phyloP scores from a whole-genome alignment of 35 echinoderm and acorn worm genomes.

The Heliocidaris tuberculata region DNA sequence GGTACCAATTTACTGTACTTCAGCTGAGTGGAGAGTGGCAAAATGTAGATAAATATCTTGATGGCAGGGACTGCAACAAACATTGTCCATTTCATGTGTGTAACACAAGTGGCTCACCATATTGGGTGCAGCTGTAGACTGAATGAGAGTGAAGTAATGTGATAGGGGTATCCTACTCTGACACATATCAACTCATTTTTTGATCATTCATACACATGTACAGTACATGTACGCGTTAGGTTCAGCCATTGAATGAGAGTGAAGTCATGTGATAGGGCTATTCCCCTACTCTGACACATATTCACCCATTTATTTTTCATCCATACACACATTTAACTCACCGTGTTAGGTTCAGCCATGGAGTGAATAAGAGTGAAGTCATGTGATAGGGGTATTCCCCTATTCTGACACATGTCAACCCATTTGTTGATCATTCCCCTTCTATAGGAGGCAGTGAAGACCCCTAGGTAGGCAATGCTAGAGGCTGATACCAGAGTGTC shows the following conservation, averaged over 20 bases:
- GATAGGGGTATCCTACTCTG: conserved; percentile 71
- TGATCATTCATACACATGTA: conserved; percentile 62
- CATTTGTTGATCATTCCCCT: conserved; percentile 81
- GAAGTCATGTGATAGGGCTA: conserved; percentile 77
- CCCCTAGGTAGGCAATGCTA: conserved; percentile 87
- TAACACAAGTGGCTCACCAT: conserved; percentile 51
- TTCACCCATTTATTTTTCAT: conserved; percentile 84
- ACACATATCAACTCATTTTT: conserved; percentile 67
- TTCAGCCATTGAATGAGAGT: conserved; percentile 87
- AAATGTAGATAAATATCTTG: no score
- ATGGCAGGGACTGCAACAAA: no score
- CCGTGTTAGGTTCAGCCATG: conserved; percentile 88
- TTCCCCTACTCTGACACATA: conserved; percentile 55
- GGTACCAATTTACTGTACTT: no score
- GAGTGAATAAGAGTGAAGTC: conserved; percentile 81
- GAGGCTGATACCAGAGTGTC: conserved; percentile 86
- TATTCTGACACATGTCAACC: conserved; percentile 56
- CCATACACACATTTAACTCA: conserved; percentile 41
- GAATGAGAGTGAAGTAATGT: conserved; percentile 70
- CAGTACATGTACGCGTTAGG: conserved; percentile 58
- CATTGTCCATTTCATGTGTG: no score
- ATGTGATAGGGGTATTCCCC: conserved; percentile 73
- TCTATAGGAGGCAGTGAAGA: conserved; percentile 92
- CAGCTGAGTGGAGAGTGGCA: no score
- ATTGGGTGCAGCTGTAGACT: conserved; percentile 80